Percentiles rank a stretch among this genome's conserved stretches.
These are phyloP conservation scores for Sarcophaga variegata DNA, from an alignment of 2,888 invertebrate genomes.

Conservation along the genomic window DNA sequence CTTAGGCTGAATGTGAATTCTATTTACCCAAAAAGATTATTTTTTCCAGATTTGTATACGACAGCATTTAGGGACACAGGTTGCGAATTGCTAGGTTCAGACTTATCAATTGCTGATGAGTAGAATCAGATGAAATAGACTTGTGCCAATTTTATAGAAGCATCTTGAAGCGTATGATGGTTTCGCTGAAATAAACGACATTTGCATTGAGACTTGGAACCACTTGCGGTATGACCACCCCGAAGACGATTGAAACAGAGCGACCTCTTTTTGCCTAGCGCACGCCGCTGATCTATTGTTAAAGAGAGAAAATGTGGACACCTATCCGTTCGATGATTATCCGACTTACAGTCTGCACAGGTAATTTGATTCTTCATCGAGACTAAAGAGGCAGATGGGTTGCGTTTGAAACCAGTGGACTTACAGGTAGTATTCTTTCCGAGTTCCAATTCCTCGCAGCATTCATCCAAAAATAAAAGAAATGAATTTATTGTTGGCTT, in stretches of 20 bases:
- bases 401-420: not conserved
- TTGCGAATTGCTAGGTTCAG: not conserved
- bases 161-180: constrained; percentile 6
- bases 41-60: too few relatives aligned
- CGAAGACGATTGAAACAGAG: constrained; percentile 30
- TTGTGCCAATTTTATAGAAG: not conserved
- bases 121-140: too few relatives aligned
- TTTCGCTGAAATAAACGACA: constrained; percentile 12
- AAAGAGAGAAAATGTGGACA: constrained; percentile 35
- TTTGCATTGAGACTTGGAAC: constrained; percentile 11
- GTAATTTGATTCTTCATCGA: not conserved
- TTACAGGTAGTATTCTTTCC: not conserved
- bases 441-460: not conserved
- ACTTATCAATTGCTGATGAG: not conserved
- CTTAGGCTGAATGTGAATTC: constrained; percentile 12
- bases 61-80: too few relatives aligned
- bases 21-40: too few relatives aligned
- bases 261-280: not conserved
- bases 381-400: constrained; percentile 13
- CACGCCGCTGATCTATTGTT: constrained; percentile 3
- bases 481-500: not conserved
- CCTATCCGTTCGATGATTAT: constrained; percentile 2
- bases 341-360: constrained; percentile 14
- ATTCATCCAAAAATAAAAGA: constrained; percentile 2
- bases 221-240: not conserved